Conservation (phyloP, 2,113 vertebrate species). For the Gymnogyps californianus region DNA sequence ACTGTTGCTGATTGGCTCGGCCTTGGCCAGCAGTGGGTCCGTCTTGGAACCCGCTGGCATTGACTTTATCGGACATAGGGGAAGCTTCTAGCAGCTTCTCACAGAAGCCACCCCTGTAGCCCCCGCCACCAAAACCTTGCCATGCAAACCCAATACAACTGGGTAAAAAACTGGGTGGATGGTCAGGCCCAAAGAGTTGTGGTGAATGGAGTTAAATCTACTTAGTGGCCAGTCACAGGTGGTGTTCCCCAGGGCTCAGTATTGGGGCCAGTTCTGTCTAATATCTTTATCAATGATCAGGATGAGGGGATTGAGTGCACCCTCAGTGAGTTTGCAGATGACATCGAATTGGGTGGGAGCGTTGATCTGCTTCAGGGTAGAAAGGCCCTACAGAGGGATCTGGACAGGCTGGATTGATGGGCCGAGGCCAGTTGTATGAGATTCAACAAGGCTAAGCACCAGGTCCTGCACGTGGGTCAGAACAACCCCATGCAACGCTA, state of each 20-base stretch:
- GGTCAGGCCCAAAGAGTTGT: no score
- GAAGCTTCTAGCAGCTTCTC: no score
- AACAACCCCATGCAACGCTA: not conserved
- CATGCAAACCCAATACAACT: no score
- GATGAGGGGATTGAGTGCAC: not conserved
- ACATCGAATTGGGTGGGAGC: not conserved
- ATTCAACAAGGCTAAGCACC: not conserved
- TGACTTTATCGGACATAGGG: no score
- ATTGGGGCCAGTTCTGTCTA: not conserved
- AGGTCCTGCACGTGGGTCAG: not conserved
- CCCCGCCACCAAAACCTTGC: no score
- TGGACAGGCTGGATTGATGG: not conserved
- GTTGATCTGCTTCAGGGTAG: not conserved
- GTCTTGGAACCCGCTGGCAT: no score
- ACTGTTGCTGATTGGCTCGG: no score
- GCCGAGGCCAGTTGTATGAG: not conserved
- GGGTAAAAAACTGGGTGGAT: not conserved
- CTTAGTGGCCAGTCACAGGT: accelerated
- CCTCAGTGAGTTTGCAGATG: not conserved
- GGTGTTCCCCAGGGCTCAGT: not conserved
- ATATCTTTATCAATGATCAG: not conserved
- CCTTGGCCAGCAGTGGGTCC: no score
- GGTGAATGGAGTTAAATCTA: not conserved
- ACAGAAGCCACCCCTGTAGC: no score
- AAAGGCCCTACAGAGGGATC: not conserved